phyloP scores from a whole-genome alignment of 2,888 invertebrate species.

The Synanthedon vespiformis region DNA sequence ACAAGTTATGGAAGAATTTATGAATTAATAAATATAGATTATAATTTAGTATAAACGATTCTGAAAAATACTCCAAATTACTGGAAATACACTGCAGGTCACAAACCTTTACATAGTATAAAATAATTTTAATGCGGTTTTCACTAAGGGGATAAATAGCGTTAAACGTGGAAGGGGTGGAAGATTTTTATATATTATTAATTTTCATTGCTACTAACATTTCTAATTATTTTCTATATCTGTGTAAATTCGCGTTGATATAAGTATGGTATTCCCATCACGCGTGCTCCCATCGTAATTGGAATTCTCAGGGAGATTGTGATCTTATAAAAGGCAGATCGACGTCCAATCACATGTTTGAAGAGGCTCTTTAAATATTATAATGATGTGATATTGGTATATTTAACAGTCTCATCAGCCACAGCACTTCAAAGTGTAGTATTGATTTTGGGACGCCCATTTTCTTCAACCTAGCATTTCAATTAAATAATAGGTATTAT shows the following conservation, averaged over 20 bases:
- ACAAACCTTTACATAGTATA: neutral
- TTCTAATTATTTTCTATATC: neutral
- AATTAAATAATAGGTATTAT: no score
- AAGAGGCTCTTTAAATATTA: conserved; percentile 20
- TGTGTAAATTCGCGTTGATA: neutral
- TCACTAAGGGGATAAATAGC: no score
- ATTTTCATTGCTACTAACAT: no score
- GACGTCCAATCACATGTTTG: conserved; percentile 34
- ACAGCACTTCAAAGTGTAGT: no score
- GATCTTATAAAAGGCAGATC: conserved; percentile 42
- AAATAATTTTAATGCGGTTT: no score
- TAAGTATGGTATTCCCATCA: conserved; percentile 26
- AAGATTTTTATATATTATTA: neutral
- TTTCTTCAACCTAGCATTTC: no score
- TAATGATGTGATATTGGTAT: conserved; percentile 15
- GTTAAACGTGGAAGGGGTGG: no score
- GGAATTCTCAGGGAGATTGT: conserved; percentile 51
- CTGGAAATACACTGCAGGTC: neutral
- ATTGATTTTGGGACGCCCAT: no score
- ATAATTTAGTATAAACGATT: no score
- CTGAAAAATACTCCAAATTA: neutral
- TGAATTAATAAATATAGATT: no score
- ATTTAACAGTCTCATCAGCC: no score
- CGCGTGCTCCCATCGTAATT: conserved; percentile 43
- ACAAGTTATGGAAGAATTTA: no score